Evolutionary conservation across 2,797 vertebrate genomes (phyloP).

Genomic region (Molothrus aeneus): DNA sequence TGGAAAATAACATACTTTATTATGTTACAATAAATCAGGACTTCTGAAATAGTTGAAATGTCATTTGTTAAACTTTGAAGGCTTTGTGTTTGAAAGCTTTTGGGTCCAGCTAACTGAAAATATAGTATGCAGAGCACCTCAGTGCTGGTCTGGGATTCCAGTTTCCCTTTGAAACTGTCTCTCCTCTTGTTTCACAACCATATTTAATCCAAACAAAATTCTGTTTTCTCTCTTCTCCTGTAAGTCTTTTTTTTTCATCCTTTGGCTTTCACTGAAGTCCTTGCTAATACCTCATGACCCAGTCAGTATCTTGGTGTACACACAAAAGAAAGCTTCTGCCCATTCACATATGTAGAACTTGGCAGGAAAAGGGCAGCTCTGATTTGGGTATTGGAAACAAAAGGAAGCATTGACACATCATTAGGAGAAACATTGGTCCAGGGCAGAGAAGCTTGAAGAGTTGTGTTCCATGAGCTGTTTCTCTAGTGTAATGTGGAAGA

Average conservation of each 20-base stretch:
- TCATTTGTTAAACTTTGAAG: neutral
- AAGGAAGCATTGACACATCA: neutral
- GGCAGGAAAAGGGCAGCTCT: neutral
- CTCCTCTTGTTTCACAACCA: neutral
- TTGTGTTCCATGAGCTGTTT: neutral
- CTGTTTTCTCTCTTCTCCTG: neutral
- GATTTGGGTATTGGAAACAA: neutral
- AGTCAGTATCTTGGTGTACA: neutral
- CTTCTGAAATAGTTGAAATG: neutral
- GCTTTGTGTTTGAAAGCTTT: neutral
- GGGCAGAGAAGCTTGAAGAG: neutral
- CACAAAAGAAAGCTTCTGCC: neutral
- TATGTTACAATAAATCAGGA: neutral
- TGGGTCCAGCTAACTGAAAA: neutral
- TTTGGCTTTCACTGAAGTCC: neutral
- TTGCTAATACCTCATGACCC: accelerated
- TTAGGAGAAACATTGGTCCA: neutral
- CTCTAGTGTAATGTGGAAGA: neutral
- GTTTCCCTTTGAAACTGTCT: neutral
- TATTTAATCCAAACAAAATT: neutral
- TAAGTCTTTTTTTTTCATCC: neutral
- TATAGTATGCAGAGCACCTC: neutral
- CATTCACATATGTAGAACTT: neutral
- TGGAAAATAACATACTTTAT: neutral
- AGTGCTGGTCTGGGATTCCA: neutral